A percentile compares a stretch with the other conserved stretches of the same genome.
These are phyloP conservation scores for Hemicordylus capensis DNA, from an alignment of 2,113 vertebrate species.

Conservation along the genomic window DNA sequence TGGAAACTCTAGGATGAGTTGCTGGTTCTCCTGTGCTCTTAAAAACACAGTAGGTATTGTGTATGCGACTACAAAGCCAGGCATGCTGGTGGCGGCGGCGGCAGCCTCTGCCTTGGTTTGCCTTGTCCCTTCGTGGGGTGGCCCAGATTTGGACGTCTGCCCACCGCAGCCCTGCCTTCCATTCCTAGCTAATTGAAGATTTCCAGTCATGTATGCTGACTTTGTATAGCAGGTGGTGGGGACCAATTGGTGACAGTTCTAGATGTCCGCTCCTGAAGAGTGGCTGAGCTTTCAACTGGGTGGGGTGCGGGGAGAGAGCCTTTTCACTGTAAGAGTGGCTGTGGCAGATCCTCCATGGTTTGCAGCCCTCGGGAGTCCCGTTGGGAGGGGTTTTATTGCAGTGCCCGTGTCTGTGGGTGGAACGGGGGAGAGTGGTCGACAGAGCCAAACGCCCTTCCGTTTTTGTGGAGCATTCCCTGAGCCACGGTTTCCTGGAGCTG, in stretches of 20 bases:
- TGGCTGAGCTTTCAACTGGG: not conserved
- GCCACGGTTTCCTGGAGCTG: too few species aligned
- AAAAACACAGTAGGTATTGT: slow-evolving; percentile 86
- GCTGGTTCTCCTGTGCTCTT: slow-evolving; percentile 90
- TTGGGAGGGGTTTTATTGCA: not conserved
- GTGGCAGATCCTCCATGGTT: not conserved
- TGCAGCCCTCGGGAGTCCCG: not conserved
- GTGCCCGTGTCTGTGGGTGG: not conserved
- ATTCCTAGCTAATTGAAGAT: too few species aligned
- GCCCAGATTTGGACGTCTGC: not conserved
- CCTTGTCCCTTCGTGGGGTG: not conserved
- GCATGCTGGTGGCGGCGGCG: not conserved
- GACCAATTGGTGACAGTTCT: fast-evolving
- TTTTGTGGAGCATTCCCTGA: too few species aligned
- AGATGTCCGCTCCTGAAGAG: not conserved
- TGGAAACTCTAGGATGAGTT: slow-evolving; percentile 83
- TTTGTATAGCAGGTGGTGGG: fast-evolving
- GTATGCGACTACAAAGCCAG: fast-evolving
- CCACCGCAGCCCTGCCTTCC: too few species aligned
- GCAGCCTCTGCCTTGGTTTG: not conserved
- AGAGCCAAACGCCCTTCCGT: too few species aligned
- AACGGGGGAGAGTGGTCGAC: too few species aligned
- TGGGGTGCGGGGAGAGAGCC: too few species aligned
- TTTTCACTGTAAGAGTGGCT: too few species aligned
- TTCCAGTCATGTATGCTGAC: fast-evolving